Base-by-base conservation (phyloP, 23 tunicate species). In the Styela clava region DNA sequence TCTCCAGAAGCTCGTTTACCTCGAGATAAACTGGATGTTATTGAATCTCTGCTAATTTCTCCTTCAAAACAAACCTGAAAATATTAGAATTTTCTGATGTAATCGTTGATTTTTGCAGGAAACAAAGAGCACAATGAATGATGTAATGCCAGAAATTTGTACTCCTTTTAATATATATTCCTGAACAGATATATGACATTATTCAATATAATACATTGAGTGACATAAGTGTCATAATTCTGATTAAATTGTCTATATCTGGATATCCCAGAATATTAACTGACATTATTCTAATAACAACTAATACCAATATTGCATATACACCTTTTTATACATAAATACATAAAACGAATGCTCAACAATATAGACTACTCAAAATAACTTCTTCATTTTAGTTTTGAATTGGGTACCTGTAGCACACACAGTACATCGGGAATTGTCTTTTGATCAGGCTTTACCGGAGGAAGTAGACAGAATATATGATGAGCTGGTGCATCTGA, bases 401-500 rank as follows among this genome's bases (percentile, higher is more conserved):
- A 44, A 44, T 44, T 12, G 12, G 56, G 12, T 44, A 92, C 97
- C 97, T 92, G 97, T 64, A 92, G 35, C 2, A 87, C 97, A 64
- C 91, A 87, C 30, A 92, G 72, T 0, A 92, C 97, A 61, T 92
- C 92, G 18, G 97, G 94, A 21, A 95, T 70, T 36, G 79, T 65
- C 20, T 62, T 74, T 68, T 95, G 92, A 27, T 88, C 85, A 32
- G 82, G 20, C 3, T 86, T 34, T 12, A 95, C 92, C 1, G 96
- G 96, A 35, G 96, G 97, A 16, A 92, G 71, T 22, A 95, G 84
- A 34, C 95, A 92, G 72, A 95, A 95, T 22, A 95, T 79, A 82
- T 95, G 92, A 72, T 95, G 99, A 70, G 99, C 99, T 23, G 99
- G 99, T 34, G 99, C 99, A 74, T 95, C 99, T 3, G 99, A 90